These are phyloP conservation scores for Plagodis dolabraria DNA, from an alignment of 2,888 invertebrate genomes.

Conservation along the genomic window DNA sequence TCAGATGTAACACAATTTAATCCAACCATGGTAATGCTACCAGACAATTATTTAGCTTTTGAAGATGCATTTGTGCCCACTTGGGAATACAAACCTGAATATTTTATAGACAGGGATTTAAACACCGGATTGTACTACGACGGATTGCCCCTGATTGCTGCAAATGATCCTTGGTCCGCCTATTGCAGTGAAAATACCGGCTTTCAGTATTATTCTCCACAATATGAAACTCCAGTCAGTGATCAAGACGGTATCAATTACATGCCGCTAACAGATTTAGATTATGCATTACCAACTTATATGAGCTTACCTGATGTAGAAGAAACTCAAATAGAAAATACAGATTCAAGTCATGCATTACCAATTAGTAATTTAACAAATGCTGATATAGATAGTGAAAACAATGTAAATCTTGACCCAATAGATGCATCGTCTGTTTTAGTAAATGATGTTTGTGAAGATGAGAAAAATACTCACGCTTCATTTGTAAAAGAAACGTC, in stretches of 20 bases:
- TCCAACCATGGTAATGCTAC: constrained; percentile 69
- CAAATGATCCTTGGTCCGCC: constrained; percentile 77
- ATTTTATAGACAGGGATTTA: constrained; percentile 56
- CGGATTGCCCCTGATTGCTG: constrained; percentile 69
- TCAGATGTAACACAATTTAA: constrained; percentile 62
- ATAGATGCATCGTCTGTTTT: constrained; percentile 34
- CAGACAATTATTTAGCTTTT: constrained; percentile 81
- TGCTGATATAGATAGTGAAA: constrained; percentile 41
- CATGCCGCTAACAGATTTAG: constrained; percentile 76
- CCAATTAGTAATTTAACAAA: constrained; percentile 41
- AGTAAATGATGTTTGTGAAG: constrained; percentile 56
- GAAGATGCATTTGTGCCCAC: constrained; percentile 80
- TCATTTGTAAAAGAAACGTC: constrained; percentile 62
- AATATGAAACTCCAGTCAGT: constrained; percentile 61
- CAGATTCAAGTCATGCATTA: constrained; percentile 41
- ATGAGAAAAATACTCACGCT: constrained; percentile 57
- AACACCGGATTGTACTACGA: constrained; percentile 70
- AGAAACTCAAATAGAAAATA: constrained; percentile 55
- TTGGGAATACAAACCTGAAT: constrained; percentile 74
- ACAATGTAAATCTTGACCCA: constrained; percentile 28
- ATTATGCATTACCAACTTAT: constrained; percentile 74
- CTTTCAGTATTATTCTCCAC: constrained; percentile 70
- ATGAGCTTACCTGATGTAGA: constrained; percentile 72
- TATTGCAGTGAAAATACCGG: constrained; percentile 65
- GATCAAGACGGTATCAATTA: constrained; percentile 67